These are phyloP conservation scores for Brachypterus glaber DNA, from an alignment of 2,888 invertebrate species.

Conservation along the genomic window DNA sequence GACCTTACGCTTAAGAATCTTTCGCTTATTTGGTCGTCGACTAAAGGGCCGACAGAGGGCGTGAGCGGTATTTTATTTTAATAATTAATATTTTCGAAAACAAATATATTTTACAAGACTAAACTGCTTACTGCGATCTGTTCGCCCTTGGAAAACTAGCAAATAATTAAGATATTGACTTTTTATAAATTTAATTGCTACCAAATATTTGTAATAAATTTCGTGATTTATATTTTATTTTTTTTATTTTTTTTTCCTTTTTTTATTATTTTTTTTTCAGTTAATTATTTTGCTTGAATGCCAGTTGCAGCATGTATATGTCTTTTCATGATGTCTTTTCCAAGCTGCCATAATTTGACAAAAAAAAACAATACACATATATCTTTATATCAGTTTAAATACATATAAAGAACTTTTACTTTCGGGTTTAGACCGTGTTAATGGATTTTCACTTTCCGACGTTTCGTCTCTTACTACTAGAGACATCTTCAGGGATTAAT, in stretches of 20 bases:
- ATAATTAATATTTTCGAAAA: conserved; percentile 22
- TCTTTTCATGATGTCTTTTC: too few relatives aligned
- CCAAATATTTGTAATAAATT: conserved; percentile 46
- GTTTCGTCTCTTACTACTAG: too few relatives aligned
- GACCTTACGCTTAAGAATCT: conserved; percentile 33
- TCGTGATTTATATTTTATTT: conserved; percentile 41
- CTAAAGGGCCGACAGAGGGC: conserved; percentile 24
- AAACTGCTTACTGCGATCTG: conserved; percentile 29
- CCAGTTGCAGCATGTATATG: too few relatives aligned
- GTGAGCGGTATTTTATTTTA: conserved; percentile 22
- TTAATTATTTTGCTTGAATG: too few relatives aligned
- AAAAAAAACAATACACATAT: too few relatives aligned
- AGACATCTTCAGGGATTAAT: too few relatives aligned
- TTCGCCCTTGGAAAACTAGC: conserved; percentile 32
- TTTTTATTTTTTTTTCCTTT: conserved; percentile 34
- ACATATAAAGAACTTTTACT: too few relatives aligned
- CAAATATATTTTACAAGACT: conserved; percentile 32
- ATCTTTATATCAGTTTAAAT: too few relatives aligned
- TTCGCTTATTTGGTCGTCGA: conserved; percentile 31
- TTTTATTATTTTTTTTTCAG: conserved; percentile 17
- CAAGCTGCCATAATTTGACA: too few relatives aligned
- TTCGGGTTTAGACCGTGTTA: too few relatives aligned
- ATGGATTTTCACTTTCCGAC: too few relatives aligned
- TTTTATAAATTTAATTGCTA: conserved; percentile 42
- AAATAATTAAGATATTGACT: conserved; percentile 37